These are phyloP conservation scores for Philotrypesis tridentata DNA, from an alignment of 1,140 invertebrate species.

Conservation along the genomic window DNA sequence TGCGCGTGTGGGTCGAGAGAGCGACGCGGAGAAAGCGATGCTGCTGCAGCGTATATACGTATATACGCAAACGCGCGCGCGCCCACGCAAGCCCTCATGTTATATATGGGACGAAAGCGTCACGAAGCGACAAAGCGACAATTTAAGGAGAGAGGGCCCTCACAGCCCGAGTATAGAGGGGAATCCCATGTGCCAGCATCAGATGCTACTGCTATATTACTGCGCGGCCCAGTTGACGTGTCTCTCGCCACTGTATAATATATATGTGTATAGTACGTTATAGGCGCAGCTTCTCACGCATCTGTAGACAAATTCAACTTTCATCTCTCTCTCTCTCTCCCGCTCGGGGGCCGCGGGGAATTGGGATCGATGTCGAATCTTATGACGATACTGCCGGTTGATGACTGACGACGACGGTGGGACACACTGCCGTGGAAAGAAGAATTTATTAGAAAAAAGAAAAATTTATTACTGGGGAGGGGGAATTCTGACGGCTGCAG, in stretches of 20 bases:
- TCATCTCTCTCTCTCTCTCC: no score
- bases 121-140: conserved; percentile 34
- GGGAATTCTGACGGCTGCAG: no score
- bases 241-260: no score
- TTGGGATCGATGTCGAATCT: not conserved
- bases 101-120: conserved; percentile 18
- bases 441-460: no score
- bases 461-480: no score
- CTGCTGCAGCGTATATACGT: not conserved
- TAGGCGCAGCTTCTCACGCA: no score
- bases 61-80: not conserved
- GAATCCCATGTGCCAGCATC: not conserved
- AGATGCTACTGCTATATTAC: not conserved
- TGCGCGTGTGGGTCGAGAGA: not conserved
- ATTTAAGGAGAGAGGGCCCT: conserved; percentile 40
- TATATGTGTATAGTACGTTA: no score
- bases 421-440: no score
- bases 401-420: no score
- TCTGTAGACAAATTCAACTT: not conserved
- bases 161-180: not conserved
- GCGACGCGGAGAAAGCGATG: no score
- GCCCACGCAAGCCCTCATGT: conserved; percentile 2
- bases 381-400: no score
- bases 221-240: no score
- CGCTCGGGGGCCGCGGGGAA: not conserved